Evolutionary conservation across 2,888 invertebrate genomes (phyloP).

Genomic region (Maniola hyperantus): DNA sequence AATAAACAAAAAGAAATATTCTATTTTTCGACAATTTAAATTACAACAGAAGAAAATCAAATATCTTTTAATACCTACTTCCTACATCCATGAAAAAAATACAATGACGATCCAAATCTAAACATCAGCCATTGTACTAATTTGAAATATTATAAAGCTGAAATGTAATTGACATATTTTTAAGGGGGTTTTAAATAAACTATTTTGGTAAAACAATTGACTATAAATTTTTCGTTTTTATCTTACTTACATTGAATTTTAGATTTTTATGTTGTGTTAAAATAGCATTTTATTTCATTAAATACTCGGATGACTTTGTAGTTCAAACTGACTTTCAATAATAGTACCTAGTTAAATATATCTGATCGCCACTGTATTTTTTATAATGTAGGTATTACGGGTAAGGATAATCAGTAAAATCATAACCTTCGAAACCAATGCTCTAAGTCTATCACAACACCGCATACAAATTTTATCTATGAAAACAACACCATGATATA

Average conservation of each 20-base stretch:
- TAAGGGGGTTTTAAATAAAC: not conserved
- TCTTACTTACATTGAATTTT: too few species aligned
- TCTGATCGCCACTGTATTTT: slow-evolving; percentile 12
- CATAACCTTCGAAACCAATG: slow-evolving; percentile 21
- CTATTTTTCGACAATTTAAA: not conserved
- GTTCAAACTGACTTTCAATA: not conserved
- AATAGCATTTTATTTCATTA: not conserved
- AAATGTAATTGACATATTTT: slow-evolving; percentile 25
- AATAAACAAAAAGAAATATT: not conserved
- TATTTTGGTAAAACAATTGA: not conserved
- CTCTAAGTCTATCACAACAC: slow-evolving; percentile 50
- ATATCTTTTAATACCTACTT: too few species aligned
- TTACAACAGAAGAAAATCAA: slow-evolving; percentile 6
- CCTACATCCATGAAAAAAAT: not conserved
- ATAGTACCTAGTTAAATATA: not conserved
- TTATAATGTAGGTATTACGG: not conserved
- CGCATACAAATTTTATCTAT: slow-evolving; percentile 41
- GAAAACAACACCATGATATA: slow-evolving; percentile 29
- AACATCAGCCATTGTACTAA: not conserved
- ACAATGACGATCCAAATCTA: slow-evolving; percentile 6
- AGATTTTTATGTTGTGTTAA: too few species aligned
- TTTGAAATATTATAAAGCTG: slow-evolving; percentile 22
- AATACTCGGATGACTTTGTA: not conserved
- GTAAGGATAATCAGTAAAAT: not conserved
- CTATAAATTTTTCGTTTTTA: not conserved